A percentile compares a stretch with the other conserved stretches of the same genome.
Conservation (phyloP, 2,888 invertebrate species). For the Drosophila stalkeri region DNA sequence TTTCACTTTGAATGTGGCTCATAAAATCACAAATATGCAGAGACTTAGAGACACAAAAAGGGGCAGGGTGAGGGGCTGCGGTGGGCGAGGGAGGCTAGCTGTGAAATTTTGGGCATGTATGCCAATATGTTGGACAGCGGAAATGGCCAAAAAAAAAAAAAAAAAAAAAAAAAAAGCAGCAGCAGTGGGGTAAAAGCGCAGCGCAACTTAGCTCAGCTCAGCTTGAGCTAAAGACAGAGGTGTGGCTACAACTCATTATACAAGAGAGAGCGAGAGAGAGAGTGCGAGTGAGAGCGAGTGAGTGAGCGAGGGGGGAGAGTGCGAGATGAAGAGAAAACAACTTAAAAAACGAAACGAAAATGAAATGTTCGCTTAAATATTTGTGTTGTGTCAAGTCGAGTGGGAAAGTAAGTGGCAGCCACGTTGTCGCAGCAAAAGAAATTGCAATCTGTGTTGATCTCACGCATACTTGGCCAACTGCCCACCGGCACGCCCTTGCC, state of each 20-base stretch:
- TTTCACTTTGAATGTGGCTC: slow-evolving; percentile 73
- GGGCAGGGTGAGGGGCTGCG: not conserved
- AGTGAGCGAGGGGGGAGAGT: slow-evolving; percentile 1
- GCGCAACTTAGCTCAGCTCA: slow-evolving; percentile 24
- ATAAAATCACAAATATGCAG: slow-evolving; percentile 46
- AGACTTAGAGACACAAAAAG: not conserved
- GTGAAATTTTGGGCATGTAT: slow-evolving; percentile 70
- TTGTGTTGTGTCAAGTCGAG: slow-evolving; percentile 48
- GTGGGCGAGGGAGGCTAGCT: slow-evolving; percentile 7
- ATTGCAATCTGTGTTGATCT: slow-evolving; percentile 68
- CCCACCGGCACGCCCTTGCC: slow-evolving; percentile 53
- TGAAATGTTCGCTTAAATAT: slow-evolving; percentile 66
- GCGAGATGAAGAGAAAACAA: slow-evolving; percentile 18
- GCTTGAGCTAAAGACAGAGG: slow-evolving; percentile 41
- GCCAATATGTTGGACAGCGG: slow-evolving; percentile 74
- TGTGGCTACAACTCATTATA: slow-evolving; percentile 66
- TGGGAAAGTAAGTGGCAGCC: slow-evolving; percentile 62
- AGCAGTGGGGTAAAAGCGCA: slow-evolving; percentile 54
- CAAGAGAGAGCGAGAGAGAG: slow-evolving; percentile 15
- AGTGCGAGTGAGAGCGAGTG: slow-evolving; percentile 16
- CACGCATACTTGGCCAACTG: slow-evolving; percentile 52
- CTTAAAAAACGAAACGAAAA: slow-evolving; percentile 59
- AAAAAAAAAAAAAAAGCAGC: slow-evolving; percentile 33
- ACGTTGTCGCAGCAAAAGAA: slow-evolving; percentile 52
- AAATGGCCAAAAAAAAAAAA: slow-evolving; percentile 66